Evolutionary conservation across 2,113 vertebrate species (phyloP), one percentile per base, ranked within the genome.

Genomic region (Tragelaphus scriptus): DNA sequence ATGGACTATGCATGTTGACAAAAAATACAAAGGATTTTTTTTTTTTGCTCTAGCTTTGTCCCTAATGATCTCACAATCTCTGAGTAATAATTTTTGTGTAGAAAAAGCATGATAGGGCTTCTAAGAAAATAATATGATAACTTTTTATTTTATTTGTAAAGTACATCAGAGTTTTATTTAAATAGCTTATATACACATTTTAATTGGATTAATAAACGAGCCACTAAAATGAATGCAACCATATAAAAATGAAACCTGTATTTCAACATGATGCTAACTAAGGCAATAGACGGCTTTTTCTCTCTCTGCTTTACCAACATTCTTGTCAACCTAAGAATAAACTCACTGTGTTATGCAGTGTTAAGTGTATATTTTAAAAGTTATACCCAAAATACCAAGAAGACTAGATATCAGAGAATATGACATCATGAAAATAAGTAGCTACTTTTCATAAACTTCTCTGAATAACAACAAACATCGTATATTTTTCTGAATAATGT

Each of bases 181-280:
- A 97, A 94, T 15, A 55, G 51, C 51, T 97, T 97, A 96, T 7
- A 84, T 11, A 85, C 32, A 98, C 0, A 88, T 11, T 80, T 53
- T 94, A 97, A 58, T 85, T 93, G 94, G 91, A 97, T 93, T 95
- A 97, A 95, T 94, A 82, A 96, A 82, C n/a, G 75, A 98, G 49
- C 6, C 23, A n/a, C 88, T 85, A 95, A 68, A 91, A 92, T 49
- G 77, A 89, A 56, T 80, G 79, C 40, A 94, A 95, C 40, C 89
- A 96, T 88, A 93, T 56, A 96, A 95, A 90, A 97, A 95, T 98
- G 94, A 97, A 79, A 85, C 92, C 36, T 51, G 68, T 90, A 94
- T 95, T 71, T 95, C 53, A 98, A 97, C 61, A 96, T 89, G 88
- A 97, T 97, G 86, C 51, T 95, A 95, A 98, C 97, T 98, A 98